Base-by-base conservation (phyloP, 1,140 invertebrate genomes). In the Drosophila sp. region DNA sequence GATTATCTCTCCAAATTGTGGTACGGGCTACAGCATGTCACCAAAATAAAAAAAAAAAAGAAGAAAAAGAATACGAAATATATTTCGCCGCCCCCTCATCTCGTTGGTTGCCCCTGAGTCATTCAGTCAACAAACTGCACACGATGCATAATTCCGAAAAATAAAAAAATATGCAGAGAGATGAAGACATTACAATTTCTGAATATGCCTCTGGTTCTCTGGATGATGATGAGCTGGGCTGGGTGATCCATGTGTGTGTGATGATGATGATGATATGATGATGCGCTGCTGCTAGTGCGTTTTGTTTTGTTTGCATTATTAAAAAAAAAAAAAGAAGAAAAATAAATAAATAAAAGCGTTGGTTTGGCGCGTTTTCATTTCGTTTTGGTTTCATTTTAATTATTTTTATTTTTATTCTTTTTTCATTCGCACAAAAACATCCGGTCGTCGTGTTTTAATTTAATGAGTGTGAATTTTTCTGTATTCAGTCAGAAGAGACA, bases 401-500 rank as follows among this genome's bases (percentile, higher is more conserved):
- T 86, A 77, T 60, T 68, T 74, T 80, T 84, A 76, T 72, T 72
- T 80, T 47, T 57, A 55, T 25, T 23, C 64, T 29, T 76, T 67
- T 75, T 64, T 81, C 70, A 76, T 68, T 76, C 58, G 70, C 69
- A 84, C 77, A 77, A 81, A 76, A 89, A 87, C 84, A 87, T 87
- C 84, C 84, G 84, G 84, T 89, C 84, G 84, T 89, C 84, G 76
- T 89, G 89, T 89, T 89, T 87, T 89, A 80, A 84, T 87, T 87
- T 89, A 87, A 89, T 79, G 84, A 87, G 84, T 86, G 82, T 87
- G 79, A 67, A 81, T 35, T 35, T 57, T 84, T 87, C 69, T 80
- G 70, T 76, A 70, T 77, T 66, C 70, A 70, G 60, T 72, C 76
- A 76, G 73, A 57, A 76, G 79, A 79, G 79, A 72, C 66, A 76